Base-by-base conservation (phyloP, 2,113 vertebrate genomes). In the Pionites leucogaster region DNA sequence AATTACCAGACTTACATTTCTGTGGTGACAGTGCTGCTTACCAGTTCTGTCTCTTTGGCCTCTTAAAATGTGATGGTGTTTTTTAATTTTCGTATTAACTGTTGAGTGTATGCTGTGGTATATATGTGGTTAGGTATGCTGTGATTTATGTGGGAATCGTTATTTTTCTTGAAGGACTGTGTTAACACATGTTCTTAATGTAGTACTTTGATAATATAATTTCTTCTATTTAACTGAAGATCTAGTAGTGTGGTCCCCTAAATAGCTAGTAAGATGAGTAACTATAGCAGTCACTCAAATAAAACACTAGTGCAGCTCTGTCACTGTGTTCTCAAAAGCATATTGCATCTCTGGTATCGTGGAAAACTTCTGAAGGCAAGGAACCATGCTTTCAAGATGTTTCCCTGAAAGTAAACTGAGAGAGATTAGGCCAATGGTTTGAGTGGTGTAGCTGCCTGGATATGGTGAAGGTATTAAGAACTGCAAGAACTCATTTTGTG, bases 91-190 rank as follows among this genome's bases (percentile, higher is more conserved):
- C 1, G 2, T 80, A 41, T 65, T 74, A 29, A 13, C 52, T 3
- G 0, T 49, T 46, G 27, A 44, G 3, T 31, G 4, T 17, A 3
- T 20, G 0, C 15, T 28, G 29, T 37, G 5, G 5, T 55, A 4
- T 55, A 9, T 65, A 9, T 22, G 11, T 19, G 7, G 10, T 12
- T 46, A 63, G 6, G 33, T 84, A 0, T 37, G 13, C 28, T 27
- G 55, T 74, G 24, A 3, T 68, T 82, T 86, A 5, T 62, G 35
- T 41, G 29, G 24, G 24, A 81, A 39, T 77, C 16, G 14, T 22
- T 24, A 22, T 47, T 72, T 80, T 39, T 59, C 20, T 70, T 39
- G 49, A 46, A 46, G 53, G 46, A 52, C 52, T 6, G 0, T 2
- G 6, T 52, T 55, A 55, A 13, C 68, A 8, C 9, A 3, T 3